A percentile compares a stretch with the other conserved stretches of the same genome.
phyloP scores from a whole-genome alignment of 2,888 invertebrate species.

The Endotricha flammealis region DNA sequence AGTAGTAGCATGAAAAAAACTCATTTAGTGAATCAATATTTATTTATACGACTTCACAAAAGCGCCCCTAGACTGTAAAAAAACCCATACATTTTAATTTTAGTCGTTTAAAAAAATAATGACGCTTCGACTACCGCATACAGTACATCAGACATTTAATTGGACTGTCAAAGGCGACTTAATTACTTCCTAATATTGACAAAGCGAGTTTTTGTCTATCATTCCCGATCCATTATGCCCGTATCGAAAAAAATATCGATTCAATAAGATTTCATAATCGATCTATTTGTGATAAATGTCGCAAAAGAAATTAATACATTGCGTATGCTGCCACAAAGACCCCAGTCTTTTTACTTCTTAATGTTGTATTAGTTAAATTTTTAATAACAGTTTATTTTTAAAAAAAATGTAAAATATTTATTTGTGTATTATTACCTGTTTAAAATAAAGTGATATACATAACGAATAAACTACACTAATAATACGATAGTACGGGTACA shows the following conservation, averaged over 20 bases:
- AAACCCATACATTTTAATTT: background rate
- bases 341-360: too few species aligned
- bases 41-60: background rate
- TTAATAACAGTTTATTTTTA: too few species aligned
- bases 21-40: too few species aligned
- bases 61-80: background rate
- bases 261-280: background rate
- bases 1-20: too few species aligned
- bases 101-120: constrained; percentile 2
- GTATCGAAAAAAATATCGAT: constrained; percentile 26
- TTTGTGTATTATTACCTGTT: too few species aligned
- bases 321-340: too few species aligned
- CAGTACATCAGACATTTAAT: constrained; percentile 50
- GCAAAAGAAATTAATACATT: background rate
- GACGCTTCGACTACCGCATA: constrained; percentile 38
- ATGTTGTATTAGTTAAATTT: too few species aligned
- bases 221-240: constrained; percentile 39
- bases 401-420: too few species aligned
- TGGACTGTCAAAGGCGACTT: constrained; percentile 53
- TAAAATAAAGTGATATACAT: too few species aligned
- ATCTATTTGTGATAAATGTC: background rate
- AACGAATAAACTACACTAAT: too few species aligned
- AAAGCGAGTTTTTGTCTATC: constrained; percentile 49
- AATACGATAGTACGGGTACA: too few species aligned
- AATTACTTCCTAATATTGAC: constrained; percentile 74